Evolutionary conservation across 2,797 vertebrate species (phyloP), one percentile per base, ranked within the genome.

Genomic region (Poeciliopsis paucimaculata): DNA sequence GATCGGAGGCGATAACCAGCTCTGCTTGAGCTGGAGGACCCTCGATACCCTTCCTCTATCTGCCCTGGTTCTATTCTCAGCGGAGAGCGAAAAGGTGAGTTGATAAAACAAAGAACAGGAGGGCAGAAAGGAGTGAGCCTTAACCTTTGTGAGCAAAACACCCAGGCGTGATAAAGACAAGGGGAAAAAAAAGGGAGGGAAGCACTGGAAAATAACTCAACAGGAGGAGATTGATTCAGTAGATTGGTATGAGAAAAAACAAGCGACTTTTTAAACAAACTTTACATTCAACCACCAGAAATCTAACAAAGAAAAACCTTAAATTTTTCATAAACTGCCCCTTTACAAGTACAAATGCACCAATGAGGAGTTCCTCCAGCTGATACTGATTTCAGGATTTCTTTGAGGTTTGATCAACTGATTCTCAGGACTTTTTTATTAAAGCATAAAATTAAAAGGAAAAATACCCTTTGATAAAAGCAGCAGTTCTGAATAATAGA

Each of bases 11-110:
- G 89, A 84, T 84, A 88, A 90, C 79, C 84, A 75, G 87, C 88
- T 87, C 88, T 77, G 87, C 83, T 71, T 76, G 77, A 92, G 91
- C 87, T 91, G 80, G 91, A 92, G 90, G 82, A 87, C 89, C 86
- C 90, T 88, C 87, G 47, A 72, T 83, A 79, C 74, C 28, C 85
- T 76, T 83, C 82, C 83, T 82, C 82, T 43, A 82, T 71, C 72
- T 72, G 80, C 81, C 77, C 31, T 3, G 4, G 68, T 77, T 68
- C 86, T 81, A 68, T 80, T 73, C 79, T 79, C 41, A 0, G 23
- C 18, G 13, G 49, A 77, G 83, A 68, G 72, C 0, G 45, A 82
- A 77, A 79, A 53, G 77, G 68, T 71, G 68, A 71, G 68, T 28
- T 71, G 66, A 70, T 15, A 45, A 66, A 36, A 18, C 49, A 43